Base-by-base conservation (phyloP, 2,797 vertebrate species). In the Todus mexicanus region DNA sequence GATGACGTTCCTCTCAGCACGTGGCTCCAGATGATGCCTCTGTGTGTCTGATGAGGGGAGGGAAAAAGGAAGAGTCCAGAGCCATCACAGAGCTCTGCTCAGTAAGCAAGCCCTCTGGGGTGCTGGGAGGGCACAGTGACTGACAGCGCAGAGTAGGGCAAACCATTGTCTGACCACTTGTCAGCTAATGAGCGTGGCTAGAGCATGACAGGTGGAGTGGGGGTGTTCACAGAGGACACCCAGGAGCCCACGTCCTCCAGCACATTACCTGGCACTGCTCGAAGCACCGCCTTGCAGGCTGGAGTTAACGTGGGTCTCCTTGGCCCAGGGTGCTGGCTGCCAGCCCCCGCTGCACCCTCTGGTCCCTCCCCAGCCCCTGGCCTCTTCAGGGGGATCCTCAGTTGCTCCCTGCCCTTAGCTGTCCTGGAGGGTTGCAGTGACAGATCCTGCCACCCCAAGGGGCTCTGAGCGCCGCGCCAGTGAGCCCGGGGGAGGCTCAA, bases 161-260 rank as follows among this genome's bases (percentile, higher is more conserved):
- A 43, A 65, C 54, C 5, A 20, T 63, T 75, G 25, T 61, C 42
- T 85, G 60, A 82, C 33, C 4, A 5, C 35, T 65, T 50, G 45
- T 60, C 53, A 80, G 40, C 42, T 84, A 29, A 21, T 8, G 31
- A 38, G 17, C 11, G 2, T n/a, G 53, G 26, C 26, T 47, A 40
- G 12, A 72, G 14, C 1, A 0, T 61, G 45, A 33, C 11, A 54
- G 40, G n/a, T 61, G 16, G 33, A 31, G 12, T 10, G 60, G 33
- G 25, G n/a, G 7, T 61, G 29, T 50, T 82, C 50, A 21, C 11
- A 54, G 54, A 31, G 50, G 42, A 40, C 15, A 35, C 17, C 17
- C 0, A 0, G 57, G 42, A 87, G 51, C n/a, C 65, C 12, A 10
- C 0, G 0, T 70, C 40, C 56, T 68, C 4, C 1, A 31, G 19